Evolutionary conservation across 2,888 invertebrate genomes (phyloP).

Genomic region (Archips crataeganus): DNA sequence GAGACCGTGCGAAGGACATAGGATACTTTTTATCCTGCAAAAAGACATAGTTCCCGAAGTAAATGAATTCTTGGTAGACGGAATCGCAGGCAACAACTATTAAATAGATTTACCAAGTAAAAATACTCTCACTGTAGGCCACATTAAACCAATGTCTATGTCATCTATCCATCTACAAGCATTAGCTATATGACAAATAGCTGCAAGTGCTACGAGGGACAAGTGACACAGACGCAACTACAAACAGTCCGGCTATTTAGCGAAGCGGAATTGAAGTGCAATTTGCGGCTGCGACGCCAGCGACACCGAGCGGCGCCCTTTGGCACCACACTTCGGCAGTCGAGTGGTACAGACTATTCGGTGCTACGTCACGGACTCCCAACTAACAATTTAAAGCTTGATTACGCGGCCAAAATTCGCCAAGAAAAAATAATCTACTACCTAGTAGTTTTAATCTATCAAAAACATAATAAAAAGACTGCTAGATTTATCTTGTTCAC

Average conservation of each 20-base stretch:
- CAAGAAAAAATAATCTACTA: too few species aligned
- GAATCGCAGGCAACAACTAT: too few species aligned
- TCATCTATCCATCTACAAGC: neutral
- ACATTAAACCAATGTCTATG: neutral
- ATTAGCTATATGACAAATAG: neutral
- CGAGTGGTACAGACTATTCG: neutral
- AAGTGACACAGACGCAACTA: conserved; percentile 52
- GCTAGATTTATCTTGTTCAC: too few species aligned
- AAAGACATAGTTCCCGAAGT: too few species aligned
- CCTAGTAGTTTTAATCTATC: too few species aligned
- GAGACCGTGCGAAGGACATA: too few species aligned
- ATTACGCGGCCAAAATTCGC: neutral
- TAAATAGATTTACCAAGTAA: too few species aligned
- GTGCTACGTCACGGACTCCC: neutral
- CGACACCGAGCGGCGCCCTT: conserved; percentile 13
- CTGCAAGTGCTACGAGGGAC: conserved; percentile 45
- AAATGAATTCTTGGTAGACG: too few species aligned
- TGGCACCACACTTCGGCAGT: conserved; percentile 5
- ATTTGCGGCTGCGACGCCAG: conserved; percentile 52
- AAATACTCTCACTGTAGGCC: neutral
- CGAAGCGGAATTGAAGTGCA: conserved; percentile 68
- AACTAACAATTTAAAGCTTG: neutral
- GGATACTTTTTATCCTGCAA: too few species aligned
- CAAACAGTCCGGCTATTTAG: conserved; percentile 65
- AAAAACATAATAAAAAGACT: too few species aligned